Percentiles rank a stretch among this genome's conserved stretches.
phyloP scores from a whole-genome alignment of 2,888 invertebrate species.

The Hololepta plana region DNA sequence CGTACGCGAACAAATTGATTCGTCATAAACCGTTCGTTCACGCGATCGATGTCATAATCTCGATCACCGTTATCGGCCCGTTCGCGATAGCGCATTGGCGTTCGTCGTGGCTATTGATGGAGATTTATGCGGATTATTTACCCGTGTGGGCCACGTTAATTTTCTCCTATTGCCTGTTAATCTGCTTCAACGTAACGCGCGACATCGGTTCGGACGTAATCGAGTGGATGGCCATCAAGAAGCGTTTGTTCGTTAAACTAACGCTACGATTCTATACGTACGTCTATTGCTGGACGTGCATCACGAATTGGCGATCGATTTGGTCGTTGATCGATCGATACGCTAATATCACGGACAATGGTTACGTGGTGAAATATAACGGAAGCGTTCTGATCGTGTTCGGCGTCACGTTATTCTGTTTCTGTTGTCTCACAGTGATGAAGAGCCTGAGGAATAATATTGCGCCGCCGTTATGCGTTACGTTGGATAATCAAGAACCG shows the following conservation, averaged over 20 bases:
- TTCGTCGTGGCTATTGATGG: slow-evolving; percentile 34
- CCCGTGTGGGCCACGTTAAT: slow-evolving; percentile 32
- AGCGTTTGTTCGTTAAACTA: background rate
- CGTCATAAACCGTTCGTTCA: slow-evolving; percentile 16
- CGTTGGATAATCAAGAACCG: slow-evolving; percentile 35
- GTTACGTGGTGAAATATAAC: slow-evolving; percentile 6
- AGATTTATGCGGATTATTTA: slow-evolving; percentile 27
- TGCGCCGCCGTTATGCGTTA: slow-evolving; percentile 37
- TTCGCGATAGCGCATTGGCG: slow-evolving; percentile 35
- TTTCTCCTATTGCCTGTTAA: slow-evolving; percentile 34
- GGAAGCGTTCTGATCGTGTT: slow-evolving; percentile 8
- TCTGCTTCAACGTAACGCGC: slow-evolving; percentile 36
- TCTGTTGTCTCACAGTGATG: slow-evolving; percentile 17
- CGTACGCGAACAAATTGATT: too few species aligned
- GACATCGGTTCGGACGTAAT: slow-evolving; percentile 10
- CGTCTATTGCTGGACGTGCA: slow-evolving; percentile 29
- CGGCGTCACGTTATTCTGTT: slow-evolving; percentile 43
- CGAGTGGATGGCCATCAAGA: background rate
- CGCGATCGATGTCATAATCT: slow-evolving; percentile 26
- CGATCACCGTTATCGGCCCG: slow-evolving; percentile 29
- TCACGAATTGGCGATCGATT: slow-evolving; percentile 34
- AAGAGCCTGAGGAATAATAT: slow-evolving; percentile 34
- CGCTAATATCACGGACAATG: slow-evolving; percentile 2
- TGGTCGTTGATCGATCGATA: slow-evolving; percentile 26
- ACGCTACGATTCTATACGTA: slow-evolving; percentile 27